A percentile compares a stretch with the other conserved stretches of the same genome.
phyloP scores from a whole-genome alignment of 2,888 invertebrate species.

The Archaeoteleia sp. region DNA sequence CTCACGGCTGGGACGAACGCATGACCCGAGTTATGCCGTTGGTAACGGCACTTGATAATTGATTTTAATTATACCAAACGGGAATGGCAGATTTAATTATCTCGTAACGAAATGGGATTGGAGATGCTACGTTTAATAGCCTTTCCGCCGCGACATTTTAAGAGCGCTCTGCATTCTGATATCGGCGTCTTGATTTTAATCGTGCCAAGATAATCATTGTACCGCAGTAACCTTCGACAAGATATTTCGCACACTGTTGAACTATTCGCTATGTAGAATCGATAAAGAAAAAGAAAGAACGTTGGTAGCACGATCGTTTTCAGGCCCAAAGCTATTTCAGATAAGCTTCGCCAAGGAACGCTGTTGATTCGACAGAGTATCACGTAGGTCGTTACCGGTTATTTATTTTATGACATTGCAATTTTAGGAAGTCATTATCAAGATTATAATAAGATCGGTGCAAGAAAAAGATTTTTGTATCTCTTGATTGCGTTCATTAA shows the following conservation, averaged over 20 bases:
- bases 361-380: conserved; percentile 25
- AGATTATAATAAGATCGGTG: conserved; percentile 34
- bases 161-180: conserved; percentile 41
- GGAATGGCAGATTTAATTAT: conserved; percentile 64
- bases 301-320: too few species aligned
- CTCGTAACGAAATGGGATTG: conserved; percentile 57
- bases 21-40: conserved; percentile 26
- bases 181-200: conserved; percentile 40
- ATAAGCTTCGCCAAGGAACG: conserved; percentile 3
- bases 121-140: conserved; percentile 52
- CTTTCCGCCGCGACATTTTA: conserved; percentile 38
- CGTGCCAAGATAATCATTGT: conserved; percentile 29
- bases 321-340: conserved; percentile 11
- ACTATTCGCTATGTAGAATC: conserved; percentile 2
- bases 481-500: conserved; percentile 24
- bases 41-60: conserved; percentile 57
- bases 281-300: too few species aligned
- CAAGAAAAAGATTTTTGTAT: conserved; percentile 26
- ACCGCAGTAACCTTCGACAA: neutral
- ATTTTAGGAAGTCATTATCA: conserved; percentile 37
- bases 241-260: neutral
- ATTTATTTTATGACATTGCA: conserved; percentile 37
- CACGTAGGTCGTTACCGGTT: conserved; percentile 30
- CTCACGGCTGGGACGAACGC: conserved; percentile 17
- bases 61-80: conserved; percentile 63